Evolutionary conservation across 2,797 vertebrate genomes (phyloP), one percentile per base, ranked within the genome.

Genomic region (Lophotriccus pileatus): DNA sequence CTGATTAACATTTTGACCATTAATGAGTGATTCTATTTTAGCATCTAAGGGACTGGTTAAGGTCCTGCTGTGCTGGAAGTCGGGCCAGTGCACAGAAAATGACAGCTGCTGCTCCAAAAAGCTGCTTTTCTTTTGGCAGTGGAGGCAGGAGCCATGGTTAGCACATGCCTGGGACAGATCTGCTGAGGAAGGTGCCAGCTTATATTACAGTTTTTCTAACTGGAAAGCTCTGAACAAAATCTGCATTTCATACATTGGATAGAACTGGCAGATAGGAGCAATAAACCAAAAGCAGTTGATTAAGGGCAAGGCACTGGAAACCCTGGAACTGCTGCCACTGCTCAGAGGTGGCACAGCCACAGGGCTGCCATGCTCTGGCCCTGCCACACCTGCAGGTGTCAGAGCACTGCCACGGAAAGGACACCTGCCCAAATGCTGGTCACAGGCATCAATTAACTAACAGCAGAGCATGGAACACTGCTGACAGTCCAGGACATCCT

Each of bases 161-260:
- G 72, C 53, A 75, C 72, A 53, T 0, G 2, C 41, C 84, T 77
- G 62, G 60, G 82, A 80, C 37, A 69, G 64, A 67, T 41, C 84
- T 78, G 59, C 52, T 23, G 50, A 94, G 55, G 47, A 84, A 84
- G 44, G 47, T 79, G 67, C 55, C 90, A 88, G 67, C 23, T 86
- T 75, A 62, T 11, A 11, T 53, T 23, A 63, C 41, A 43, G 13
- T 32, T 81, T 84, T 90, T 73, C 58, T 91, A 67, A 74, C 58
- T 43, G 28, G 55, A 88, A 92, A 90, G n/a, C 67, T 76, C 77
- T 86, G 76, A 76, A 44, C 10, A 79, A 94, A 95, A 90, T 55
- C 53, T 63, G 21, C 52, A 52, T 44, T 72, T 85, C 15, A 52
- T 37, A 46, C 77, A n/a, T 41, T 46, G 28, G 44, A 43, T 8